These are phyloP conservation scores for Caenorhabditis inopinata DNA, from an alignment of 1,140 invertebrate species.

Conservation along the genomic window DNA sequence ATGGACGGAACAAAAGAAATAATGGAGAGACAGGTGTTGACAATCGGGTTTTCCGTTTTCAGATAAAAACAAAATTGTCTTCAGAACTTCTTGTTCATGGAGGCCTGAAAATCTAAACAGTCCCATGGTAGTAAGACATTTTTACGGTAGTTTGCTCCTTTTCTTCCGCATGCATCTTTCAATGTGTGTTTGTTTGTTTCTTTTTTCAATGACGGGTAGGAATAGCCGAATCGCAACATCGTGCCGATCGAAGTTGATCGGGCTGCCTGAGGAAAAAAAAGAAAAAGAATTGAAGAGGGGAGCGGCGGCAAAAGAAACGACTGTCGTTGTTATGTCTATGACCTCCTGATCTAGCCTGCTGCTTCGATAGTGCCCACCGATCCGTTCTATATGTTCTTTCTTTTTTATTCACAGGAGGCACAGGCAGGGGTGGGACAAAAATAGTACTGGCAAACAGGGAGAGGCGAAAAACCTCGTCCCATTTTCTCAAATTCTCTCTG, in stretches of 20 bases:
- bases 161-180: background rate
- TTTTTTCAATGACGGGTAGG: background rate
- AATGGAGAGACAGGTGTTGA: background rate
- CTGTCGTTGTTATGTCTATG: slow-evolving; percentile 6
- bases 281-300: slow-evolving; percentile 24
- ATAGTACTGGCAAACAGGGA: slow-evolving; percentile 11
- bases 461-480: background rate
- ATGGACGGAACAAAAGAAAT: too few species aligned
- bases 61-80: too few species aligned
- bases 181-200: slow-evolving; percentile 22
- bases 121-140: background rate
- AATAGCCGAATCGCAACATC: slow-evolving; percentile 20
- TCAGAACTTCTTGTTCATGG: too few species aligned
- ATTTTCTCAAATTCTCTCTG: slow-evolving; percentile 17
- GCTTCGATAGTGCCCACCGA: background rate
- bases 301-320: slow-evolving; percentile 28
- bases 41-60: too few species aligned
- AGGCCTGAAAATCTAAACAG: background rate
- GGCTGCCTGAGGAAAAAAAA: background rate
- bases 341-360: slow-evolving; percentile 18
- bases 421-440: slow-evolving; percentile 7
- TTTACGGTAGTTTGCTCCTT: background rate
- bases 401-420: slow-evolving; percentile 11
- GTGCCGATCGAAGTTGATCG: slow-evolving; percentile 30
- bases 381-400: slow-evolving; percentile 31